Percentiles rank a stretch among this genome's conserved stretches.
Conservation (phyloP, 92 coral and sea anemone genomes). For the Phenganax marumi region DNA sequence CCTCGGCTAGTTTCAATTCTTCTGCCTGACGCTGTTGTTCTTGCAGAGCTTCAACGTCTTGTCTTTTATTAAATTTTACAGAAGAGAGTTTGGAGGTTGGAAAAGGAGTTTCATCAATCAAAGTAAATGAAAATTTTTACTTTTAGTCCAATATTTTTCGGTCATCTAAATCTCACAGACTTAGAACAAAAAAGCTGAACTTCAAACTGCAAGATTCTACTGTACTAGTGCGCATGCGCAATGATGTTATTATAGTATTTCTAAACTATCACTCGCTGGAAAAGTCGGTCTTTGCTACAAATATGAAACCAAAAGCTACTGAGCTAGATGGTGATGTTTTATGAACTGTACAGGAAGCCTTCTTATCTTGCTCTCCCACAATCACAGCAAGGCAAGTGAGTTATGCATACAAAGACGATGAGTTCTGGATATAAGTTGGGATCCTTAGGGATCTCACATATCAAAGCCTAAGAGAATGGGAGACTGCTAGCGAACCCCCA, state of each 20-base stretch:
- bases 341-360: not conserved
- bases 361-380: not conserved
- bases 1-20: constrained; percentile 72
- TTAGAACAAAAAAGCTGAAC: not conserved
- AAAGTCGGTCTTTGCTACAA: not conserved
- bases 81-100: not conserved
- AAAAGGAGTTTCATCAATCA: not conserved
- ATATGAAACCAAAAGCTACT: not conserved
- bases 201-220: not conserved
- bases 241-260: no score
- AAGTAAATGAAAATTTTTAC: no score
- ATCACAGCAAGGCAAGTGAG: not conserved
- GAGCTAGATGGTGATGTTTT: not conserved
- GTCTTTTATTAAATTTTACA: constrained; percentile 39
- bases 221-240: constrained; percentile 34
- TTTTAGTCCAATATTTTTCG: no score
- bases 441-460: constrained; percentile 63
- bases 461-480: constrained; percentile 88
- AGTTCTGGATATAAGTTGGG: constrained; percentile 4
- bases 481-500: constrained; percentile 93
- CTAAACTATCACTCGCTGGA: not conserved
- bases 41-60: constrained; percentile 85
- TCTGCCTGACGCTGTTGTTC: constrained; percentile 92
- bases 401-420: constrained; percentile 1
- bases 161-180: not conserved